A percentile compares a stretch with the other conserved stretches of the same genome.
These are phyloP conservation scores for Caenorhabditis afra DNA, from an alignment of 2,888 invertebrate genomes.

Conservation along the genomic window DNA sequence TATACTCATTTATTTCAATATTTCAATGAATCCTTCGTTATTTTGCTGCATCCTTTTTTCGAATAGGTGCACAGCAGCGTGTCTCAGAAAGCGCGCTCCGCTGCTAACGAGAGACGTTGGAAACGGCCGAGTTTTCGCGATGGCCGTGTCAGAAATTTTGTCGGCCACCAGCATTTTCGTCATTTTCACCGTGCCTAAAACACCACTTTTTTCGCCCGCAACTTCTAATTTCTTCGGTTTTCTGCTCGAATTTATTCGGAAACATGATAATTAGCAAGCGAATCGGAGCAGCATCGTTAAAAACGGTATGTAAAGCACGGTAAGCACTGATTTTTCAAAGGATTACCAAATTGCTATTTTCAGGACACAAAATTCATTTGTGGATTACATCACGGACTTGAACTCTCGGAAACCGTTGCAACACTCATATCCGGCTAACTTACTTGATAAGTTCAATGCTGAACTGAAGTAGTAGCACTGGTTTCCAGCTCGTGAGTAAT, in stretches of 20 bases:
- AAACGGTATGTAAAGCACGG: conserved; percentile 48
- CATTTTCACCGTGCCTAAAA: no score
- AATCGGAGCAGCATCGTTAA: conserved; percentile 21
- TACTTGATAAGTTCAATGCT: conserved; percentile 27
- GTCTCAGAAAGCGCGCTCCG: background rate
- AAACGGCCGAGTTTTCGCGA: background rate
- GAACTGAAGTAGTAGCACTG: conserved; percentile 30
- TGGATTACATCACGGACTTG: conserved; percentile 52
- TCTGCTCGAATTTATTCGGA: background rate
- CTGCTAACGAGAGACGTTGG: background rate
- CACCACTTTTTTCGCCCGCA: background rate
- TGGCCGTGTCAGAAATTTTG: background rate
- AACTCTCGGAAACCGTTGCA: conserved; percentile 45
- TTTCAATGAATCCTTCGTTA: conserved; percentile 20
- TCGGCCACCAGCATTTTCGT: no score
- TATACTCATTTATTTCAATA: conserved; percentile 22
- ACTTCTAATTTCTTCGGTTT: background rate
- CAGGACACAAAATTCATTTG: conserved; percentile 27
- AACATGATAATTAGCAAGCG: conserved; percentile 31
- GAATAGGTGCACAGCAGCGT: background rate
- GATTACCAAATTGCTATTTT: conserved; percentile 6
- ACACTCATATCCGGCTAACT: conserved; percentile 57
- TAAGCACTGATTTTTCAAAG: conserved; percentile 3
- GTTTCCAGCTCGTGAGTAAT: background rate
- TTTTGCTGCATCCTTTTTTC: background rate